Conservation (phyloP, 1,140 invertebrate genomes). For the Cotesia vestalis region DNA sequence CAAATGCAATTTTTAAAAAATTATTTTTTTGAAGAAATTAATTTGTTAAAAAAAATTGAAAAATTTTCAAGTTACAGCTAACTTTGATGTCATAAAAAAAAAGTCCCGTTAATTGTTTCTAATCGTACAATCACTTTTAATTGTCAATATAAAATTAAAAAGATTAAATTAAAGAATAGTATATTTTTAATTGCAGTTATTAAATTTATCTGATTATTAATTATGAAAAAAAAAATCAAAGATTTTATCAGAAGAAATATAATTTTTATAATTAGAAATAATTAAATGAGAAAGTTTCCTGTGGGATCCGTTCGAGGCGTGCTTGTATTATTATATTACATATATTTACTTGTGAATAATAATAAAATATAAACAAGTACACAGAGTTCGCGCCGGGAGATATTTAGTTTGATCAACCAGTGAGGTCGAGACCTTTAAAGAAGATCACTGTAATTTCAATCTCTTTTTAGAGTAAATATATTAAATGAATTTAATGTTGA, state of each 20-base stretch:
- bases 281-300: constrained; percentile 27
- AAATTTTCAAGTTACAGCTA: too few relatives aligned
- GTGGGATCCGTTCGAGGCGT: constrained; percentile 41
- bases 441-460: constrained; percentile 13
- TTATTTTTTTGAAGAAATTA: too few relatives aligned
- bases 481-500: not conserved
- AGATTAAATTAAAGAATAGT: too few relatives aligned
- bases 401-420: constrained; percentile 12
- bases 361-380: not conserved
- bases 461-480: not conserved
- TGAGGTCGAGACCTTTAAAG: constrained; percentile 19
- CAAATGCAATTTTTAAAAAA: too few relatives aligned
- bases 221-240: constrained; percentile 1
- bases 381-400: not conserved
- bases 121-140: too few relatives aligned
- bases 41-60: too few relatives aligned
- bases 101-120: too few relatives aligned
- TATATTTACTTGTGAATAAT: too few relatives aligned
- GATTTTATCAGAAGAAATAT: not conserved
- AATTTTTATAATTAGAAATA: not conserved
- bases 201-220: too few relatives aligned
- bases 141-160: too few relatives aligned
- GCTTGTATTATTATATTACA: constrained; percentile 5
- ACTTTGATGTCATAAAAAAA: too few relatives aligned
- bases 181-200: too few relatives aligned